Evolutionary conservation across 1,140 invertebrate genomes (phyloP).

Genomic region (Drosophila leontia): DNA sequence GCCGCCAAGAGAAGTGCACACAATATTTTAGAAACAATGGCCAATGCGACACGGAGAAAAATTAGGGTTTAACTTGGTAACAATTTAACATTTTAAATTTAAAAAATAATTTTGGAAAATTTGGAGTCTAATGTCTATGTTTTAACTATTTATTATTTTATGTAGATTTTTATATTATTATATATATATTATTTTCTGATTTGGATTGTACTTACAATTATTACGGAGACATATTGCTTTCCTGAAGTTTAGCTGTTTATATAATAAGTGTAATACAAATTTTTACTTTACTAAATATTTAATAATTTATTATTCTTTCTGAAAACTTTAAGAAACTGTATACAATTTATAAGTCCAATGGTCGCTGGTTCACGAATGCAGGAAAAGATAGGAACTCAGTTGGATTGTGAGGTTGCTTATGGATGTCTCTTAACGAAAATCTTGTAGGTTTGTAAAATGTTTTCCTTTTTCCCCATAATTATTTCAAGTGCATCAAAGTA

Average conservation of each 20-base stretch:
- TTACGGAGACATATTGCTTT: neutral
- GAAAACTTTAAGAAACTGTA: neutral
- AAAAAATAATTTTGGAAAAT: neutral
- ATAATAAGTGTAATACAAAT: neutral
- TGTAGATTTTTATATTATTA: neutral
- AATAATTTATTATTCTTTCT: neutral
- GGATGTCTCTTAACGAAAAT: no score
- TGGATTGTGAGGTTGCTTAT: no score
- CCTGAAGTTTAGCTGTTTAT: neutral
- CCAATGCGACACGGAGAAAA: conserved; percentile 21
- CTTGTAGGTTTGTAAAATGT: no score
- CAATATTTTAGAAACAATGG: conserved; percentile 82
- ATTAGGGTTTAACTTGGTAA: neutral
- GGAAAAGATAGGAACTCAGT: no score
- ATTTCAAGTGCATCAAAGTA: conserved; percentile 4
- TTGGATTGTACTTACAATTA: no score
- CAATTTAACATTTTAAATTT: neutral
- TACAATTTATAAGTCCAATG: neutral
- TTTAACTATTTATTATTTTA: neutral
- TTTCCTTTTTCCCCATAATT: neutral
- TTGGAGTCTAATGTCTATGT: neutral
- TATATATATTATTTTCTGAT: neutral
- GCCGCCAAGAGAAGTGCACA: conserved; percentile 46
- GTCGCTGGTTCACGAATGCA: neutral
- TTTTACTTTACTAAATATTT: neutral